Evolutionary conservation across 1,140 invertebrate genomes (phyloP), one percentile per base, ranked within the genome.

Genomic region (Cheumatopsyche charites): DNA sequence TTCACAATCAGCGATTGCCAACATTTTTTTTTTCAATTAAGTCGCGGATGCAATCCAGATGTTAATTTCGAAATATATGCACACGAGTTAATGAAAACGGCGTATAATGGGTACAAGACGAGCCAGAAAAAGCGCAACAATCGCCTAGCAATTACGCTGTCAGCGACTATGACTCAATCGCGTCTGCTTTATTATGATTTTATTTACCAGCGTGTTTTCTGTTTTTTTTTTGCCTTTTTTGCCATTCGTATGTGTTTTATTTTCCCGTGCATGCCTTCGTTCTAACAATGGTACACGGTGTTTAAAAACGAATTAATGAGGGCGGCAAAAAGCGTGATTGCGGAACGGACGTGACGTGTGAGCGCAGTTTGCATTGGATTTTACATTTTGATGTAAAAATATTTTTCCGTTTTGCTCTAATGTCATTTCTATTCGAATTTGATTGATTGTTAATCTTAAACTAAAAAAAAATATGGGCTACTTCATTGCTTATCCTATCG

Each of bases 81-180:
- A n/a, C 19, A 58, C 17, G 21, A 25, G 21, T 19, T 42, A 42
- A 52, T 19, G 15, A 11, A 52, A 52, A 19, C 23, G 19, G 7
- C 11, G 49, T 19, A 42, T 6, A 42, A 5, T 5, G 41, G 41
- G 41, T 5, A 6, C 5, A 42, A 42, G 12, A 42, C 12, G 41
- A 6, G 41, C 5, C 5, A n/a, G 43, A 47, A 47, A 47, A 47
- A 47, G 43, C 43, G 43, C 15, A 42, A 42, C 5, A 42, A 52
- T 52, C 23, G 49, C 23, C 49, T 52, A 11, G 49, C 23, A 58
- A 58, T 58, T 58, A 58, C 23, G 55, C 55, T 58, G 55, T 58
- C 55, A 58, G 55, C 55, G 55, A 25, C 21, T 21, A 58, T 58
- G 55, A 58, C 55, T 58, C 23, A 58, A 58, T 58, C 23, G 55